Evolutionary conservation across 2,888 invertebrate genomes (phyloP), one percentile per base, ranked within the genome.

Genomic region (Pristionchus exspectatus): DNA sequence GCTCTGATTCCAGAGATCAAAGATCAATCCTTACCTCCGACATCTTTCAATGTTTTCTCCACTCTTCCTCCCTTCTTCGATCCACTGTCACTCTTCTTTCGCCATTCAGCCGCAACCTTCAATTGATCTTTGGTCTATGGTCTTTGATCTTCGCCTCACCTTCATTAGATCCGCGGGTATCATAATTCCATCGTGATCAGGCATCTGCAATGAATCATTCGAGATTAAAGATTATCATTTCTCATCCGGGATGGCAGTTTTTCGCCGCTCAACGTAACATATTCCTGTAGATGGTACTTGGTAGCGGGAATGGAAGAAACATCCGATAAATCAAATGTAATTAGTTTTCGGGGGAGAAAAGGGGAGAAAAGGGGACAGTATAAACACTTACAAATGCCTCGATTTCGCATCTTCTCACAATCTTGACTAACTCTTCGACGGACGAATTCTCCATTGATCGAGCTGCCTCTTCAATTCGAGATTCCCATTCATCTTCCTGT

Each of bases 171-270:
- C 87, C 7, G 44, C 50, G 27, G 87, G 87, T 18, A 27, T 50
- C 27, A 87, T 87, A 21, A 54, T 18, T 87, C 87, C 87, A n/a
- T 87, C 87, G 14, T 66, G 87, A 72, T 69, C 72, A 18, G 87
- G 87, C 87, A 87, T 72, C 87, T 87, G 18, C 14, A 86, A 33
- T n/a, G 12, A 66, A 27, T 27, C 38, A 74, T 30, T 44, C 18
- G 7, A 24, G 44, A 33, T 72, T 33, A 14, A 16, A 4, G 16
- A 72, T 14, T 0, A 30, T 10, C 44, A 81, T 33, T 33, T 24
- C 18, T 18, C 2, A 59, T 10, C 24, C 59, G 21, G 5, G 24
- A 59, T 21, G 21, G 24, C 59, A 59, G 2, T n/a, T 69, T 69
- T 69, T 69, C n/a, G 24, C 12, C n/a, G 27, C 12, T 85, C n/a